Evolutionary conservation across 2,888 invertebrate genomes (phyloP).

Genomic region (Macroteleia sp.): DNA sequence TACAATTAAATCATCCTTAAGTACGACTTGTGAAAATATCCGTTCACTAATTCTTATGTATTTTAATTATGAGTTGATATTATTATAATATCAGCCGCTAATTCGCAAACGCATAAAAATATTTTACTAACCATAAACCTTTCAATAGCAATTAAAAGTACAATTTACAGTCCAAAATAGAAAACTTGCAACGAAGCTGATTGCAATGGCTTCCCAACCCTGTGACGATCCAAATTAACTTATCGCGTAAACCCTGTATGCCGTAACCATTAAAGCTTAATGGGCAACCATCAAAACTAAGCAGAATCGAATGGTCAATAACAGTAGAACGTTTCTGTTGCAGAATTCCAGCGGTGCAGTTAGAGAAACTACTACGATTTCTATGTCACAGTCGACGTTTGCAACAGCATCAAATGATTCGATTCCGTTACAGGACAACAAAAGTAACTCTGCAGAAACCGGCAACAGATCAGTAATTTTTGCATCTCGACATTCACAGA

Average conservation of each 20-base stretch:
- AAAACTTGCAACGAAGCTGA: constrained; percentile 21
- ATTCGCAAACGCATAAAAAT: background rate
- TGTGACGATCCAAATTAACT: constrained; percentile 31
- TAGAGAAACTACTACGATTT: constrained; percentile 37
- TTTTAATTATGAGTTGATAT: no score
- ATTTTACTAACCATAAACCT: constrained; percentile 17
- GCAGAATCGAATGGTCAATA: constrained; percentile 38
- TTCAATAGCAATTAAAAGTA: constrained; percentile 4
- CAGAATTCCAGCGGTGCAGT: constrained; percentile 41
- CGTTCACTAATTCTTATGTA: background rate
- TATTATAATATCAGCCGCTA: no score
- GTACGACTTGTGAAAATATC: background rate
- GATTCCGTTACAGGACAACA: background rate
- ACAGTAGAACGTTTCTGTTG: constrained; percentile 29
- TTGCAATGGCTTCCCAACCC: constrained; percentile 2
- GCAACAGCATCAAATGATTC: constrained; percentile 11
- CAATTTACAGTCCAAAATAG: constrained; percentile 17
- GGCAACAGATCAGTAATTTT: no score
- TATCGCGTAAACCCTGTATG: constrained; percentile 21
- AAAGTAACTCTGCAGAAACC: no score
- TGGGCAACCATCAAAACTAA: constrained; percentile 34
- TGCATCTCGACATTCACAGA: no score
- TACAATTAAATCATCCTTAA: no score
- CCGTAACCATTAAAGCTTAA: constrained; percentile 32
- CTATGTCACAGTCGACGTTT: constrained; percentile 18